phyloP scores from a whole-genome alignment of 1,140 invertebrate species.

The Pseudomyrmex cubaensis region DNA sequence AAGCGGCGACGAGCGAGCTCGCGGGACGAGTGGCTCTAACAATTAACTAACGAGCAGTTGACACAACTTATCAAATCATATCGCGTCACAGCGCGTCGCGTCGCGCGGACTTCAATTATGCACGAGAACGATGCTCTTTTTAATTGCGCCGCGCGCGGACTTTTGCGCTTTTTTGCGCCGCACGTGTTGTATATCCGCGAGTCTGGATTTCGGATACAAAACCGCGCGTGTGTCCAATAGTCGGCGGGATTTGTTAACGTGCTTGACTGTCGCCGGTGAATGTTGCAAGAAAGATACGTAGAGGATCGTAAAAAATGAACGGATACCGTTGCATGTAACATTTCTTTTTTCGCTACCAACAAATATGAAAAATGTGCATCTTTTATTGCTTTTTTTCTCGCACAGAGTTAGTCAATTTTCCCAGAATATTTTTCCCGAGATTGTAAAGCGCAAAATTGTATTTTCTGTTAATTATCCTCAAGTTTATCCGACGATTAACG shows the following conservation, averaged over 20 bases:
- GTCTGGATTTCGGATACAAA: background rate
- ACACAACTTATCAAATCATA: slow-evolving; percentile 85
- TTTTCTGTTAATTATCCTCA: background rate
- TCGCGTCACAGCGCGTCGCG: slow-evolving; percentile 71
- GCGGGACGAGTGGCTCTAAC: slow-evolving; percentile 69
- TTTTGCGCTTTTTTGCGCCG: slow-evolving; percentile 1
- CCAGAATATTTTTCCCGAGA: too few species aligned
- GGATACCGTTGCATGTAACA: background rate
- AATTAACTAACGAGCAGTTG: slow-evolving; percentile 85
- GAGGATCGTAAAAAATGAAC: background rate
- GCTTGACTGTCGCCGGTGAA: background rate
- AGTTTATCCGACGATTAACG: background rate
- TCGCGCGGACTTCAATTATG: slow-evolving; percentile 69
- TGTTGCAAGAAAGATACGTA: background rate
- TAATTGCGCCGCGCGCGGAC: background rate
- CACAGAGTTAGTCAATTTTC: too few species aligned
- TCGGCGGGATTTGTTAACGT: slow-evolving; percentile 21
- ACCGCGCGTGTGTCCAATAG: slow-evolving; percentile 1
- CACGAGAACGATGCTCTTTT: slow-evolving; percentile 24
- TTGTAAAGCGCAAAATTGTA: background rate
- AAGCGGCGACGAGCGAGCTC: slow-evolving; percentile 38
- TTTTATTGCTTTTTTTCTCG: background rate
- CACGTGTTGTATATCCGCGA: background rate
- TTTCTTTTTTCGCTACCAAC: background rate
- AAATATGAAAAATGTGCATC: background rate